A percentile compares a stretch with the other conserved stretches of the same genome.
These are phyloP conservation scores for Orthosia gothica DNA, from an alignment of 2,888 invertebrate genomes.

Conservation along the genomic window DNA sequence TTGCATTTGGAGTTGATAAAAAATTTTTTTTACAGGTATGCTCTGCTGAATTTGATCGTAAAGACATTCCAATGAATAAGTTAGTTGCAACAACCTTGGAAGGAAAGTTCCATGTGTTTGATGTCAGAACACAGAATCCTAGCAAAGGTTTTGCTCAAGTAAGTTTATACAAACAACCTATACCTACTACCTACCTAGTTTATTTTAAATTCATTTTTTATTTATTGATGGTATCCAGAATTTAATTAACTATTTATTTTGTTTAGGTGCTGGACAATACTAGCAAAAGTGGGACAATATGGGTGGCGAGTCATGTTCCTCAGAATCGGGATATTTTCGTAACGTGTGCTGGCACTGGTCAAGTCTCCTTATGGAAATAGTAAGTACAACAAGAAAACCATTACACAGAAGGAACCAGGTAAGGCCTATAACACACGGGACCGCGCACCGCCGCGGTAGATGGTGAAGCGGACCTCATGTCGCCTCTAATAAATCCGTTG, in stretches of 20 bases:
- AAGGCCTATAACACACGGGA: slow-evolving; percentile 46
- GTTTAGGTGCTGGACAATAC: slow-evolving; percentile 85
- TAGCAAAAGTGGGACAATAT: slow-evolving; percentile 95
- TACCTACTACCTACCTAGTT: not conserved
- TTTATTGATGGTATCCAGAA: not conserved
- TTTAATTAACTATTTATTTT: not conserved
- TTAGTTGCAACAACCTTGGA: slow-evolving; percentile 97
- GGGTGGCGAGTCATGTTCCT: slow-evolving; percentile 97
- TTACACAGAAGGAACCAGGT: slow-evolving; percentile 58
- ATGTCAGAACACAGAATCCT: slow-evolving; percentile 97
- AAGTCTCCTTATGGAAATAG: slow-evolving; percentile 99
- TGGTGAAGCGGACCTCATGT: no score
- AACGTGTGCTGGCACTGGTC: slow-evolving; percentile 97
- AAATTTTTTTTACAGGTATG: slow-evolving; percentile 92
- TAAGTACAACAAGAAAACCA: slow-evolving; percentile 86
- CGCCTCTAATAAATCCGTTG: no score
- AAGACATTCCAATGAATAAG: slow-evolving; percentile 99
- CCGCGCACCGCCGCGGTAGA: no score
- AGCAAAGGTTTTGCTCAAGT: slow-evolving; percentile 96
- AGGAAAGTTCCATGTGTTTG: slow-evolving; percentile 97
- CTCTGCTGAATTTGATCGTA: slow-evolving; percentile 97
- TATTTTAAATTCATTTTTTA: not conserved
- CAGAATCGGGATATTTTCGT: slow-evolving; percentile 98
- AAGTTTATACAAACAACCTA: slow-evolving; percentile 47
- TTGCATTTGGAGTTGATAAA: not conserved